Percentiles rank a stretch among this genome's conserved stretches.
Evolutionary conservation across 1,140 invertebrate genomes (phyloP).

Genomic region (Lepeophtheirus salmonis): DNA sequence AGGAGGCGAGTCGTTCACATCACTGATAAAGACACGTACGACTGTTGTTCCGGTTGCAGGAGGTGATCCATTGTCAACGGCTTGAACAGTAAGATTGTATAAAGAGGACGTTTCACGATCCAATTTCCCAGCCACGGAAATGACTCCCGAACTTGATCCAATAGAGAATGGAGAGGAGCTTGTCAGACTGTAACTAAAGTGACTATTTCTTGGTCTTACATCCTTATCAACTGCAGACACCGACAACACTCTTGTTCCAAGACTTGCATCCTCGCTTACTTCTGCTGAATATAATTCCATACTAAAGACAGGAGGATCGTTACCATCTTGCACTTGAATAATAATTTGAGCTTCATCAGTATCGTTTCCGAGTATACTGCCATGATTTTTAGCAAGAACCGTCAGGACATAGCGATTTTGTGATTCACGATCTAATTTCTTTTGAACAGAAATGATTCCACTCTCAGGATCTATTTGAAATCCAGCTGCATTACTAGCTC

Average conservation of each 20-base stretch:
- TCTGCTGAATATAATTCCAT: conserved; percentile 48
- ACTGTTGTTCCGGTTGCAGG: conserved; percentile 68
- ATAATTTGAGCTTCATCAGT: conserved; percentile 84
- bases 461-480: conserved; percentile 67
- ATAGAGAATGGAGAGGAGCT: conserved; percentile 43
- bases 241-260: conserved; percentile 49
- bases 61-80: conserved; percentile 65
- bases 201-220: conserved; percentile 68
- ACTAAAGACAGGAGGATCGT: conserved; percentile 79
- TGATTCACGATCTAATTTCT: conserved; percentile 67
- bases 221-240: conserved; percentile 79
- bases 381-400: conserved; percentile 81
- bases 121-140: conserved; percentile 49
- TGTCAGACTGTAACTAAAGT: conserved; percentile 67
- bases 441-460: conserved; percentile 59
- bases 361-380: conserved; percentile 77
- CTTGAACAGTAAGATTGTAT: conserved; percentile 66
- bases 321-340: conserved; percentile 80
- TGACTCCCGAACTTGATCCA: conserved; percentile 50
- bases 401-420: conserved; percentile 71
- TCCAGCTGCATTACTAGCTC: conserved; percentile 74
- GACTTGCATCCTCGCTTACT: conserved; percentile 50
- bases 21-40: conserved; percentile 51
- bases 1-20: conserved; percentile 63
- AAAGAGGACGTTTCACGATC: conserved; percentile 57